Evolutionary conservation across 2,113 vertebrate genomes (phyloP).

Genomic region (Leucoraja erinaceus): DNA sequence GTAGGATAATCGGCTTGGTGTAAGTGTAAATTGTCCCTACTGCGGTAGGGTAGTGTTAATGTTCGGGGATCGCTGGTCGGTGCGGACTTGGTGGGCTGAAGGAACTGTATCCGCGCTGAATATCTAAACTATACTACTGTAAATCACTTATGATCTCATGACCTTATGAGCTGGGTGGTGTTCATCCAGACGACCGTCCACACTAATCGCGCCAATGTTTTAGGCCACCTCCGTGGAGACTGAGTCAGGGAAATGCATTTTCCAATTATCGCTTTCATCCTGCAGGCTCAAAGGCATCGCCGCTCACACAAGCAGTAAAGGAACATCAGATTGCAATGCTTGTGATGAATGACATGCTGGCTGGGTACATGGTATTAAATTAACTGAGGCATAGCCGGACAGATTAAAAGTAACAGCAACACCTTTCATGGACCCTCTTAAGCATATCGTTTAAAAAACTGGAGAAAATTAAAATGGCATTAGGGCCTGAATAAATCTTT

Average conservation of each 20-base stretch:
- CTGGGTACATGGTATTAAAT: conserved; percentile 26
- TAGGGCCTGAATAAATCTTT: conserved; percentile 26
- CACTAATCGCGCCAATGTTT: not conserved
- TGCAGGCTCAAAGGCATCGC: not conserved
- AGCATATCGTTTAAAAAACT: conserved; percentile 7
- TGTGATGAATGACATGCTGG: conserved; percentile 6
- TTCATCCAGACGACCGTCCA: too few relatives aligned
- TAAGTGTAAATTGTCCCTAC: too few relatives aligned
- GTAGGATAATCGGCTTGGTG: too few relatives aligned
- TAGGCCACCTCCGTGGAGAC: not conserved
- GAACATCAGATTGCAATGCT: conserved; percentile 28
- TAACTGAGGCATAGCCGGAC: conserved; percentile 29
- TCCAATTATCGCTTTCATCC: conserved; percentile 16
- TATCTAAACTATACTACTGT: too few relatives aligned
- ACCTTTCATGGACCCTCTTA: conserved; percentile 8
- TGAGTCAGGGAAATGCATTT: not conserved
- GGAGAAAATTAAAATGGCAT: conserved; percentile 31
- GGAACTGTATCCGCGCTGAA: too few relatives aligned
- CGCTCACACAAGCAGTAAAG: not conserved
- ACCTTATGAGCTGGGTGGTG: not conserved
- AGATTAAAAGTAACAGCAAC: conserved; percentile 22
- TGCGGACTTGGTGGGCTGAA: too few relatives aligned
- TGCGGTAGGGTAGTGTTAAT: too few relatives aligned
- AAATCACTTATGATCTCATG: too few relatives aligned
- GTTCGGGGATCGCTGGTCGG: too few relatives aligned